These are phyloP conservation scores for Heliconius charithonia DNA, from an alignment of 2,888 invertebrate species.

Conservation along the genomic window DNA sequence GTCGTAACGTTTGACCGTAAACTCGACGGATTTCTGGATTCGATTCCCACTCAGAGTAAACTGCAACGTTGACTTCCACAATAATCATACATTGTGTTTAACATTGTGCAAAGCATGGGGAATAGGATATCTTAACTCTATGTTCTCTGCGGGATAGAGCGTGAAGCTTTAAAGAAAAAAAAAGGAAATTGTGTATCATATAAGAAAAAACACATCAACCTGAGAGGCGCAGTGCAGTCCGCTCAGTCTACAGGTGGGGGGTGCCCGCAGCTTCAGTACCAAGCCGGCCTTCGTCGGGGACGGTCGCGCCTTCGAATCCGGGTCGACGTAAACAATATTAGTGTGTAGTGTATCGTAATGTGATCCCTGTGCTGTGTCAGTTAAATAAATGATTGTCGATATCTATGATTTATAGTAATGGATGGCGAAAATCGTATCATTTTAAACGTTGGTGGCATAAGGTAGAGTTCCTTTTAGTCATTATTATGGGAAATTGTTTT, in stretches of 20 bases:
- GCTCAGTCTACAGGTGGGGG: slow-evolving; percentile 78
- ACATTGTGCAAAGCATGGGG: too few species aligned
- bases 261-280: slow-evolving; percentile 58
- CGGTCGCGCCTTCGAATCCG: slow-evolving; percentile 52
- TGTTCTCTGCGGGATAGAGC: not conserved
- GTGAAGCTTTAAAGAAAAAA: not conserved
- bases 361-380: slow-evolving; percentile 24
- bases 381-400: slow-evolving; percentile 44
- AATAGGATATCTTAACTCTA: not conserved
- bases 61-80: too few species aligned
- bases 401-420: slow-evolving; percentile 74
- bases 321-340: slow-evolving; percentile 16
- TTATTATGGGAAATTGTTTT: not conserved
- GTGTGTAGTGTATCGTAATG: slow-evolving; percentile 25
- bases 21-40: too few species aligned
- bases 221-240: slow-evolving; percentile 71
- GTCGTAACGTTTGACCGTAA: too few species aligned
- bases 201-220: slow-evolving; percentile 5
- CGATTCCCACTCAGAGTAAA: too few species aligned
- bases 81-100: too few species aligned
- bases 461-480: slow-evolving; percentile 69
- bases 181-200: not conserved
- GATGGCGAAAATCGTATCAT: slow-evolving; percentile 97
- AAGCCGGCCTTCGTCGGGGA: slow-evolving; percentile 54
- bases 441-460: slow-evolving; percentile 96